Percentiles rank a stretch among this genome's conserved stretches.
These are phyloP conservation scores for Cerceris rybyensis DNA, from an alignment of 2,888 invertebrate genomes.

Conservation along the genomic window DNA sequence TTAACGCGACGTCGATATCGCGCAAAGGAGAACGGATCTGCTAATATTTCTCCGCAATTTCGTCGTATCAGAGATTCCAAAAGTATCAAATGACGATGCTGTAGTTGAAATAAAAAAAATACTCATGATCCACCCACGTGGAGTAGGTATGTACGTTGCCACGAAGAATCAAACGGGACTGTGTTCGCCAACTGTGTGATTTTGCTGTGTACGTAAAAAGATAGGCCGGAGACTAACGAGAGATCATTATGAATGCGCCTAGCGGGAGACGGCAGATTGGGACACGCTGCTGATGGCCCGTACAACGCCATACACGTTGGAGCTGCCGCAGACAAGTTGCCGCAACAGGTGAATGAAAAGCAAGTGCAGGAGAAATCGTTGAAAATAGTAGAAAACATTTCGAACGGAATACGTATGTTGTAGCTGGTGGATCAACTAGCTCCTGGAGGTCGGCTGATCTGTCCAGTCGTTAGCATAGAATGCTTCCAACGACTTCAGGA, in stretches of 20 bases:
- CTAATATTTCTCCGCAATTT: too few species aligned
- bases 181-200: conserved; percentile 61
- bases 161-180: conserved; percentile 62
- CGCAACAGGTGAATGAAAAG: conserved; percentile 85
- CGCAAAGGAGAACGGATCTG: not conserved
- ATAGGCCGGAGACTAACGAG: conserved; percentile 69
- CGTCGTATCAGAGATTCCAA: not conserved
- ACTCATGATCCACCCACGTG: conserved; percentile 59
- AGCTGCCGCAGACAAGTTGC: conserved; percentile 91
- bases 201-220: conserved; percentile 63
- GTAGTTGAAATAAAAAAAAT: conserved; percentile 47
- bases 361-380: not conserved
- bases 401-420: not conserved
- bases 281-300: conserved; percentile 89
- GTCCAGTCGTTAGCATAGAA: conserved; percentile 94
- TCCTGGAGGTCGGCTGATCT: conserved; percentile 94
- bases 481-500: conserved; percentile 87
- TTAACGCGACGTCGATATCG: conserved; percentile 30
- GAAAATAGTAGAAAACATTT: not conserved
- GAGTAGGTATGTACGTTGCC: conserved; percentile 67
- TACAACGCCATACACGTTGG: conserved; percentile 97
- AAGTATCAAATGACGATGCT: conserved; percentile 14
- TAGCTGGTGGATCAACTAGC: conserved; percentile 94
- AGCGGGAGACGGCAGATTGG: conserved; percentile 95
- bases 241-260: conserved; percentile 72